phyloP scores from a whole-genome alignment of 2,797 vertebrate species.

The Sebastes glaucus region DNA sequence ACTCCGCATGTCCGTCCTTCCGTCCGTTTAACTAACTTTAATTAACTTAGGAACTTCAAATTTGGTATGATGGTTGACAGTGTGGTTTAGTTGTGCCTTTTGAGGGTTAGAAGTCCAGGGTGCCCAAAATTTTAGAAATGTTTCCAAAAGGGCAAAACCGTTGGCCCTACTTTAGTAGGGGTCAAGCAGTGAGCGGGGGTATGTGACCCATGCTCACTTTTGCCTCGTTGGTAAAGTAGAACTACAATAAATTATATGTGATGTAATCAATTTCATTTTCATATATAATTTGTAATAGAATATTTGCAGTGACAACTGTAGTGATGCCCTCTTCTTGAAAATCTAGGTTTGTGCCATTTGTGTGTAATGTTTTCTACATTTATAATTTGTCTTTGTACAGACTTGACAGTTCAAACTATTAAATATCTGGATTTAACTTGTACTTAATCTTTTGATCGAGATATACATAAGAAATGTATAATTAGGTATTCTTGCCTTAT shows the following conservation, averaged over 20 bases:
- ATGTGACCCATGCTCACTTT: too few relatives aligned
- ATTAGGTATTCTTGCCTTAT: too few relatives aligned
- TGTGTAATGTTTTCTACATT: conserved; percentile 1
- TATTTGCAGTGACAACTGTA: not conserved
- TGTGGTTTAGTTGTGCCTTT: too few relatives aligned
- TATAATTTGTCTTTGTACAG: conserved; percentile 17
- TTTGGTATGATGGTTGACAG: too few relatives aligned
- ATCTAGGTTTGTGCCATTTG: conserved; percentile 2
- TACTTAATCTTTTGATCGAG: too few relatives aligned
- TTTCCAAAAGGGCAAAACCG: too few relatives aligned
- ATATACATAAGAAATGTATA: too few relatives aligned
- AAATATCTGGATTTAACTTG: not conserved
- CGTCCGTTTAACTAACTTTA: too few relatives aligned
- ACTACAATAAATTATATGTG: not conserved
- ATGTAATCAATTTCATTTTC: conserved; percentile 3
- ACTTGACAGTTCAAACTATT: not conserved
- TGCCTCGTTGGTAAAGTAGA: not conserved
- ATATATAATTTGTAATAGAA: not conserved
- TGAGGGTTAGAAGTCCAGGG: fast-evolving
- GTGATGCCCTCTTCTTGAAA: not conserved
- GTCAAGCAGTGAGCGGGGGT: too few relatives aligned
- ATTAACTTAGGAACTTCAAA: too few relatives aligned
- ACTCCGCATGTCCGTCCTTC: too few relatives aligned
- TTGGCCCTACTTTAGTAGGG: too few relatives aligned
- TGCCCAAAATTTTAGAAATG: fast-evolving